Evolutionary conservation across 2,113 vertebrate genomes (phyloP).

Genomic region (Anarhynchus alexandrinus): DNA sequence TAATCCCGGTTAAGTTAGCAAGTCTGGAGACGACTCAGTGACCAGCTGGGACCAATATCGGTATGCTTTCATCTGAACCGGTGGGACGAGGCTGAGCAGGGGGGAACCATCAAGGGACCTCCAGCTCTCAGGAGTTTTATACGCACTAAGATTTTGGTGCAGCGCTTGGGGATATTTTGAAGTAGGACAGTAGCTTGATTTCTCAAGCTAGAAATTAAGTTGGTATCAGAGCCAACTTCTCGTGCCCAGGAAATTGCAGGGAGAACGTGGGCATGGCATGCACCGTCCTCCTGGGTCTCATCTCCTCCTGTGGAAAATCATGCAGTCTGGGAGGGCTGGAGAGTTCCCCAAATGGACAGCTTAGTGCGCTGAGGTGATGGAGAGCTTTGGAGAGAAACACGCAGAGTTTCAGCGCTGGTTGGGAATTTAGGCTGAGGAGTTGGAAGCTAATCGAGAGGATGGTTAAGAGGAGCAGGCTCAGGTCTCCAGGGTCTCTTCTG

Average conservation of each 20-base stretch:
- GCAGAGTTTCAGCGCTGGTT: neutral
- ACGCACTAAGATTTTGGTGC: neutral
- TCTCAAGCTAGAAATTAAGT: neutral
- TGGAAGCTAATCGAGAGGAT: neutral
- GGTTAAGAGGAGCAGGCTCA: neutral
- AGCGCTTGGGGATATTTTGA: neutral
- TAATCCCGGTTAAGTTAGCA: neutral
- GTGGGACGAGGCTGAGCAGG: neutral
- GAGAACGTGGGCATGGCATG: rapidly evolving
- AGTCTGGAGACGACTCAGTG: neutral
- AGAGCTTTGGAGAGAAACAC: neutral
- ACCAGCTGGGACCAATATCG: neutral
- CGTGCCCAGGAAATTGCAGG: neutral
- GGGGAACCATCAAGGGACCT: neutral
- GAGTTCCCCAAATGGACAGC: neutral
- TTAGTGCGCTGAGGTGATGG: neutral
- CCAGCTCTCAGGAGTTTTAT: neutral
- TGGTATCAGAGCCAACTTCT: neutral
- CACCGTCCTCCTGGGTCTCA: neutral
- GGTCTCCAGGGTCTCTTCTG: neutral
- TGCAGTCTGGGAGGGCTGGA: neutral
- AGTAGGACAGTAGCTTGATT: neutral
- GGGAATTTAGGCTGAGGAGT: neutral
- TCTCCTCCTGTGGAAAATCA: neutral
- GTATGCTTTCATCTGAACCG: neutral